Conservation (phyloP, 1,140 invertebrate species). For the Sycophila sp. region DNA sequence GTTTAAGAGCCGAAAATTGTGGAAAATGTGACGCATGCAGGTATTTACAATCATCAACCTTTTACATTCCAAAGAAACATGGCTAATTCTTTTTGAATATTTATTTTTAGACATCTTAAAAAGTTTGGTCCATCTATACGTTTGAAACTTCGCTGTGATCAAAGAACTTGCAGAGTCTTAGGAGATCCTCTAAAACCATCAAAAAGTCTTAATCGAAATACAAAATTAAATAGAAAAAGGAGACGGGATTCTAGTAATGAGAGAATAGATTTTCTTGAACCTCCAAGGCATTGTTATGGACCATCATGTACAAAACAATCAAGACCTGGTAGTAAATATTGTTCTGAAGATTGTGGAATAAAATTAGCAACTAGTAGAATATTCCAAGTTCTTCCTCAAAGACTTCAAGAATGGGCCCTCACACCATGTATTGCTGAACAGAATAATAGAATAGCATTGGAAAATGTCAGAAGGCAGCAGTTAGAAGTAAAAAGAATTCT, state of each 20-base stretch:
- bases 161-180: constrained; percentile 64
- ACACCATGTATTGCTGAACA: constrained; percentile 89
- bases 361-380: constrained; percentile 88
- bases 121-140: constrained; percentile 80
- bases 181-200: constrained; percentile 60
- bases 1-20: constrained; percentile 83
- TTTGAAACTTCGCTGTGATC: constrained; percentile 73
- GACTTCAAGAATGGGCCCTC: constrained; percentile 95
- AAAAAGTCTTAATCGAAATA: constrained; percentile 57
- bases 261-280: constrained; percentile 63
- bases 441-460: constrained; percentile 83
- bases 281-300: constrained; percentile 88
- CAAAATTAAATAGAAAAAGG: constrained; percentile 59
- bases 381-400: constrained; percentile 86
- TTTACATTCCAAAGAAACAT: too few species aligned
- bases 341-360: constrained; percentile 92
- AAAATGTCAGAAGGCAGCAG: constrained; percentile 83
- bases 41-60: constrained; percentile 36
- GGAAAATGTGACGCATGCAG: constrained; percentile 86
- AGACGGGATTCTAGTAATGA: constrained; percentile 69
- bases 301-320: constrained; percentile 85
- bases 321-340: constrained; percentile 90
- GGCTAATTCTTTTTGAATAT: not conserved
- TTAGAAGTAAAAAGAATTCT: constrained; percentile 79
- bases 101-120: constrained; percentile 71